Evolutionary conservation across 2,888 invertebrate genomes (phyloP), one percentile per base, ranked within the genome.

Genomic region (Phortica magna): DNA sequence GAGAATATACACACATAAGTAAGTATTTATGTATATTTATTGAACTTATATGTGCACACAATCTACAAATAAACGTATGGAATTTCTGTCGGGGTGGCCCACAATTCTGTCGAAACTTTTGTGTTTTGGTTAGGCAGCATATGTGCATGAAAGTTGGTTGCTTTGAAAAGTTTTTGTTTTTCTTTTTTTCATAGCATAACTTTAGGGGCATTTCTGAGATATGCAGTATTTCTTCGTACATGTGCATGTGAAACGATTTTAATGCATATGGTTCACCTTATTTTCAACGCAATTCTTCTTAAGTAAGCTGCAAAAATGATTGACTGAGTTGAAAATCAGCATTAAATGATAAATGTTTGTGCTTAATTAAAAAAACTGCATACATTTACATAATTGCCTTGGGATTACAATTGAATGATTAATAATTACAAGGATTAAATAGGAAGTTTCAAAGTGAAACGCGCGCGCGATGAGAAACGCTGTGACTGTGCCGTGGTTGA

Each of bases 351-450:
- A 31, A 31, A 31, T 31, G 31, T 31, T 31, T 31, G 78, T 64
- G 81, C 82, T 83, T 83, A 83, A 83, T 83, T 83, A 84, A 85
- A 83, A 83, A 83, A 83, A 82, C 83, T 84, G 80, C 85, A 79
- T 77, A 78, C 83, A 84, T 85, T 84, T 82, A 83, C 82, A 85
- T 85, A 84, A 84, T 84, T 84, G 83, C 83, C 82, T 74, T 78
- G 85, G 84, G 84, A 85, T 80, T 79, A 84, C 83, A 84, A 84
- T 83, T 83, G 83, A 84, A 85, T 84, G 85, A 84, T 84, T 85
- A 84, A 84, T 83, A 83, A 83, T 83, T 78, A 83, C 77, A 78
- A 77, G 83, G 82, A 83, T 83, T 83, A 81, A 83, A 78, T 82
- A 76, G 79, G 82, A 82, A 73, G 73, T 71, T 75, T 73, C 77